Evolutionary conservation across 1,140 invertebrate genomes (phyloP).

Genomic region (Cydia strobilella): DNA sequence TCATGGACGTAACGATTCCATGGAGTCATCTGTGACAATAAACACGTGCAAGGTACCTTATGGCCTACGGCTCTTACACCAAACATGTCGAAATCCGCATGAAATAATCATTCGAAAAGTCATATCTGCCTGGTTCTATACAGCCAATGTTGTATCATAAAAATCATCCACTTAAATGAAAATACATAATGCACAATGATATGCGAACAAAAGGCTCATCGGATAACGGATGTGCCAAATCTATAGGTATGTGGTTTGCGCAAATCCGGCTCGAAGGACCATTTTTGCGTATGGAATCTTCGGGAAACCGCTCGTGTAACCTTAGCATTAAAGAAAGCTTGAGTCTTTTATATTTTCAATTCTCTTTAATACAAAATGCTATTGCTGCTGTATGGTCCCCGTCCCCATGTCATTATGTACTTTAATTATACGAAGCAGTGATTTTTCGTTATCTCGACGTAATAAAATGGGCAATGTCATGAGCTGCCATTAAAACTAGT

Average conservation of each 20-base stretch:
- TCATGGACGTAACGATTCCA: neutral
- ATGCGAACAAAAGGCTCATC: neutral
- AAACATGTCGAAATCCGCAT: neutral
- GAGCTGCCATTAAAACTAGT: neutral
- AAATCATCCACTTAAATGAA: neutral
- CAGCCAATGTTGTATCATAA: neutral
- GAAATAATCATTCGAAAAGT: neutral
- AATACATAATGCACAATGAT: neutral
- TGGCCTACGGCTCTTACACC: neutral
- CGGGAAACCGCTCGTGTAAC: neutral
- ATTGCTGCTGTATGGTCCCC: too few species aligned
- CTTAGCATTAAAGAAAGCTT: too few species aligned
- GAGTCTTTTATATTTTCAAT: too few species aligned
- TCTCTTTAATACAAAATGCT: too few species aligned
- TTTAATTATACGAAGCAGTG: too few species aligned
- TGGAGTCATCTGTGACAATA: conserved; percentile 8
- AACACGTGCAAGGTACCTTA: neutral
- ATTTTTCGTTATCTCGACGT: too few species aligned
- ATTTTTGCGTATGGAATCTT: neutral
- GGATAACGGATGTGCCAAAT: neutral
- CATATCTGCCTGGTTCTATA: neutral
- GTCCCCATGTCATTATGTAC: too few species aligned
- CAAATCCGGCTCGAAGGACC: neutral
- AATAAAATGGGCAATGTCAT: neutral
- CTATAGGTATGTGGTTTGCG: neutral